Conservation (phyloP, 2,888 invertebrate genomes). For the Trichogramma evanescens region DNA sequence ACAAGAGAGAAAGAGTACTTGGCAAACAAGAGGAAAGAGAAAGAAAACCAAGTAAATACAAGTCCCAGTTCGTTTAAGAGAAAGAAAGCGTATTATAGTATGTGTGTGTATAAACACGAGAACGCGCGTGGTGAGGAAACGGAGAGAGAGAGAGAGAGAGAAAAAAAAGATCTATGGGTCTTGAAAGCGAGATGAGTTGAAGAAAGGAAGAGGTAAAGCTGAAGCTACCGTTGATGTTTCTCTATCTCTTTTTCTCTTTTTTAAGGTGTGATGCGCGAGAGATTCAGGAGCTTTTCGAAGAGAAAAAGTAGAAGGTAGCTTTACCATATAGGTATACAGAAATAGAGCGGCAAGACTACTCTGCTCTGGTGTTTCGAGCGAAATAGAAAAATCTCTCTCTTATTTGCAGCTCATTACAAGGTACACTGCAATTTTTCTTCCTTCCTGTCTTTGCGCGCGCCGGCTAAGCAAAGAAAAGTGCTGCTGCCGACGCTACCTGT, state of each 20-base stretch:
- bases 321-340: background rate
- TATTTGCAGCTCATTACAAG: slow-evolving; percentile 44
- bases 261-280: background rate
- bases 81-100: slow-evolving; percentile 9
- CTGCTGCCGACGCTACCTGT: no score
- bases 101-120: slow-evolving; percentile 6
- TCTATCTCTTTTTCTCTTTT: slow-evolving; percentile 11
- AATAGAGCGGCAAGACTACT: background rate
- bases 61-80: slow-evolving; percentile 34
- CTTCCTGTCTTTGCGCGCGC: background rate
- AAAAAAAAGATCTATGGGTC: background rate
- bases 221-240: background rate
- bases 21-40: slow-evolving; percentile 32
- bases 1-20: slow-evolving; percentile 39
- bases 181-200: slow-evolving; percentile 11
- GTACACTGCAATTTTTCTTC: slow-evolving; percentile 15
- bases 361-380: background rate
- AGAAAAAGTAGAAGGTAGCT: background rate
- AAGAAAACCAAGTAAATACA: slow-evolving; percentile 35
- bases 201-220: slow-evolving; percentile 16
- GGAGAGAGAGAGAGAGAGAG: slow-evolving; percentile 7
- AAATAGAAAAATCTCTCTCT: slow-evolving; percentile 23
- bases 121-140: background rate
- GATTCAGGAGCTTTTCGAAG: background rate
- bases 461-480: no score